Conservation (phyloP, 1,140 invertebrate species). For the Drosophila varians region DNA sequence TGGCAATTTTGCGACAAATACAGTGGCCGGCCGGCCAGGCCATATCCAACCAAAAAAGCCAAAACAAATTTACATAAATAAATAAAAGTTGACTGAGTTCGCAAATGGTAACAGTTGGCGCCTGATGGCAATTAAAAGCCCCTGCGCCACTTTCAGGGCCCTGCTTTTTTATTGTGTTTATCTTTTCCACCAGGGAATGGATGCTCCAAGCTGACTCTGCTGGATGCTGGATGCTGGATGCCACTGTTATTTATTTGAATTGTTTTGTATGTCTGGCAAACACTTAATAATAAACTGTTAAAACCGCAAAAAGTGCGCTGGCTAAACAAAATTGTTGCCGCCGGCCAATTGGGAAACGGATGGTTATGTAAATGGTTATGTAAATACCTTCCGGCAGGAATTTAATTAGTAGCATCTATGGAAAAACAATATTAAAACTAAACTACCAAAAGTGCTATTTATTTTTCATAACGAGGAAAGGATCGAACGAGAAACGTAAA, state of each 20-base stretch:
- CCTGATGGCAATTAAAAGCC: slow-evolving; percentile 73
- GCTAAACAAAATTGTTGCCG: slow-evolving; percentile 42
- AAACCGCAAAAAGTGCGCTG: slow-evolving; percentile 63
- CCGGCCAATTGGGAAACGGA: not conserved
- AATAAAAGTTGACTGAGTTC: slow-evolving; percentile 70
- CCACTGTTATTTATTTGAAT: slow-evolving; percentile 47
- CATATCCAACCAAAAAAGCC: slow-evolving; percentile 32
- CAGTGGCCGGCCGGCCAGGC: no score
- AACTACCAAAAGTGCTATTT: not conserved
- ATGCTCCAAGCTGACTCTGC: slow-evolving; percentile 12
- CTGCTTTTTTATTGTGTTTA: slow-evolving; percentile 28
- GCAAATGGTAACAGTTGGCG: slow-evolving; percentile 66
- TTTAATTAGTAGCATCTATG: not conserved
- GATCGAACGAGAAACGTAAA: slow-evolving; percentile 12
- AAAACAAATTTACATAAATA: slow-evolving; percentile 75
- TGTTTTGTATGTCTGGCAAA: slow-evolving; percentile 53
- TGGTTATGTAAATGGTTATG: not conserved
- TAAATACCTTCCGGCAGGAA: not conserved
- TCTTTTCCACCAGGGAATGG: slow-evolving; percentile 18
- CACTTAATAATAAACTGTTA: slow-evolving; percentile 70
- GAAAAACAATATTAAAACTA: not conserved
- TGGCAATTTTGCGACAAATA: slow-evolving; percentile 72
- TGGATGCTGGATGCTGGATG: slow-evolving; percentile 7
- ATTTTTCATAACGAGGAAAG: not conserved
- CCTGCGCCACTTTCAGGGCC: slow-evolving; percentile 36